Evolutionary conservation across 2,888 invertebrate species (phyloP), one percentile per base, ranked within the genome.

Genomic region (Pheosia gnoma): DNA sequence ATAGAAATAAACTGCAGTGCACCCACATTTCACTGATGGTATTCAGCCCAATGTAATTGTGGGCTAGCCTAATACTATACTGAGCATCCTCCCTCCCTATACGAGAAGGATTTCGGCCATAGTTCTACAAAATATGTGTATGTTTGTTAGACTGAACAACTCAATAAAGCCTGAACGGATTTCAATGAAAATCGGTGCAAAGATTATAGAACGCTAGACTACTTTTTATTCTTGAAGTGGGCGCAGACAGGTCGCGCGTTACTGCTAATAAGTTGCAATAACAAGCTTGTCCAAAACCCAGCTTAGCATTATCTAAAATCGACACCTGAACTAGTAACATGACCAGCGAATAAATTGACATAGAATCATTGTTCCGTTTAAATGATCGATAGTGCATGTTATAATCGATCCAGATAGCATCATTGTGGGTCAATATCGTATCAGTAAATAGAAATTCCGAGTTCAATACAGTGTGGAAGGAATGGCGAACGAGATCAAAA

Each of bases 361-460:
- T 37, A 56, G 56, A 41, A 9, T n/a, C 56, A 56, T 56, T 56
- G 56, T 56, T 56, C 39, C 41, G 25, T 13, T 56, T 13, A 54
- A n/a, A 41, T 41, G 25, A 56, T 56, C 56, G 56, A 56, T 41
- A 13, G 56, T 56, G 56, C 13, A 56, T 56, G n/a, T 56, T 56
- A 56, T 41, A 56, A 56, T 56, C 56, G 56, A 41, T 56, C 10
- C 13, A 56, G 56, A 56, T 56, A 41, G 3, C 6, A 56, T 56
- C 41, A 11, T 25, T n/a, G 41, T 41, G 38, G 56, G 39, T 56
- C 56, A 54, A 38, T 54, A 56, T 56, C 56, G 41, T 54, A 56
- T 56, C 56, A 56, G n/a, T 41, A 56, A 41, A 56, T 41, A 56
- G 56, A 56, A 9, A 8, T 56, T 56, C 13, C 25, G 54, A 7